Conservation (phyloP, 2,113 vertebrate genomes). For the Corythoichthys haematopterus region DNA sequence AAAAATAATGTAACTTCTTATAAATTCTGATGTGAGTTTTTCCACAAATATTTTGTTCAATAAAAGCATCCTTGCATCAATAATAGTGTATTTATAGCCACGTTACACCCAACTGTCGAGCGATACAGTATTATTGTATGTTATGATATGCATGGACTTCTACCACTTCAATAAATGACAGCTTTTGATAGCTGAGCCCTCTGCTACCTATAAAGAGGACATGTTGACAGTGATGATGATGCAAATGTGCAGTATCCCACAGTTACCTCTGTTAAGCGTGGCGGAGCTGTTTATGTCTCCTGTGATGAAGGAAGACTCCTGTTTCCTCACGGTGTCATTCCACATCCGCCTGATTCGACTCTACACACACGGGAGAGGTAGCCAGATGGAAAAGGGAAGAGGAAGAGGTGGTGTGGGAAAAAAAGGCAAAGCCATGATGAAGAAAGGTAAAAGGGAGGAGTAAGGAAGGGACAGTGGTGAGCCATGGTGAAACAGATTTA, state of each 20-base stretch:
- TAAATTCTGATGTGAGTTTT: not conserved
- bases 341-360: slow-evolving; percentile 99
- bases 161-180: slow-evolving; percentile 50
- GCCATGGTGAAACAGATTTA: slow-evolving; percentile 16
- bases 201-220: slow-evolving; percentile 50
- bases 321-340: slow-evolving; percentile 99
- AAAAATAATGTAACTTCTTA: not conserved
- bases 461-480: not conserved
- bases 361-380: slow-evolving; percentile 58
- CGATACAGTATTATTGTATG: slow-evolving; percentile 9
- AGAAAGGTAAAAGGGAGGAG: slow-evolving; percentile 1
- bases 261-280: slow-evolving; percentile 98
- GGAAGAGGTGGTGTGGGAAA: slow-evolving; percentile 16
- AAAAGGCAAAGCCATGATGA: slow-evolving; percentile 15
- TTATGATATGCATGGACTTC: slow-evolving; percentile 35
- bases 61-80: not conserved
- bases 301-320: slow-evolving; percentile 99
- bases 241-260: slow-evolving; percentile 56
- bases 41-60: not conserved
- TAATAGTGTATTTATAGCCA: not conserved
- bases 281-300: slow-evolving; percentile 99
- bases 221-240: slow-evolving; percentile 51
- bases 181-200: slow-evolving; percentile 31
- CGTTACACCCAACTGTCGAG: slow-evolving; percentile 11
- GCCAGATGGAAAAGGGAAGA: not conserved